These are phyloP conservation scores for Chamaea fasciata DNA, from an alignment of 2,113 vertebrate genomes.

Conservation along the genomic window DNA sequence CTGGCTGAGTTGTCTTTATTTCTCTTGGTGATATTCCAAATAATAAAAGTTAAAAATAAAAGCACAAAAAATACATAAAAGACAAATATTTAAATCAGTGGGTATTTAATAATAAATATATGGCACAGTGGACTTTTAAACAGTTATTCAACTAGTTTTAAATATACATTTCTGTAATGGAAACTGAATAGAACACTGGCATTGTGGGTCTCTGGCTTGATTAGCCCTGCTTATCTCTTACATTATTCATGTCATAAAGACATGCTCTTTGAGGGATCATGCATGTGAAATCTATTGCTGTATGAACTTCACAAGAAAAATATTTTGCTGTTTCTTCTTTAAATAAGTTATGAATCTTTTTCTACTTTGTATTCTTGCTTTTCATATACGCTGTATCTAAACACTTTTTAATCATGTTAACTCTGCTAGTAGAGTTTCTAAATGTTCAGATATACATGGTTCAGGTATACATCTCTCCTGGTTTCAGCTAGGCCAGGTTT, in stretches of 20 bases:
- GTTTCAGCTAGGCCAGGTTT: neutral
- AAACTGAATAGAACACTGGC: neutral
- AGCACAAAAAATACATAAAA: neutral
- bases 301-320: neutral
- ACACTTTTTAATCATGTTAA: neutral
- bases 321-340: neutral
- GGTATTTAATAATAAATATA: neutral
- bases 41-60: neutral
- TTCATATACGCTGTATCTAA: neutral
- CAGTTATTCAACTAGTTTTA: neutral
- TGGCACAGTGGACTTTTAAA: neutral
- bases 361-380: neutral
- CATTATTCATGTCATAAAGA: neutral
- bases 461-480: neutral
- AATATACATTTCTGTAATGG: neutral
- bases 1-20: neutral
- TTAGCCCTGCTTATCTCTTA: neutral
- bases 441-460: neutral
- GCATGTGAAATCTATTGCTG: neutral
- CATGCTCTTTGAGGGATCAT: neutral
- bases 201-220: neutral
- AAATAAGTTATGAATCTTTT: neutral
- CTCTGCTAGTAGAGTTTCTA: neutral
- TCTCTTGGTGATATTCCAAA: neutral
- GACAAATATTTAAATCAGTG: neutral